Evolutionary conservation across 2,797 vertebrate species (phyloP), one percentile per base, ranked within the genome.

Genomic region (Brotula barbata): DNA sequence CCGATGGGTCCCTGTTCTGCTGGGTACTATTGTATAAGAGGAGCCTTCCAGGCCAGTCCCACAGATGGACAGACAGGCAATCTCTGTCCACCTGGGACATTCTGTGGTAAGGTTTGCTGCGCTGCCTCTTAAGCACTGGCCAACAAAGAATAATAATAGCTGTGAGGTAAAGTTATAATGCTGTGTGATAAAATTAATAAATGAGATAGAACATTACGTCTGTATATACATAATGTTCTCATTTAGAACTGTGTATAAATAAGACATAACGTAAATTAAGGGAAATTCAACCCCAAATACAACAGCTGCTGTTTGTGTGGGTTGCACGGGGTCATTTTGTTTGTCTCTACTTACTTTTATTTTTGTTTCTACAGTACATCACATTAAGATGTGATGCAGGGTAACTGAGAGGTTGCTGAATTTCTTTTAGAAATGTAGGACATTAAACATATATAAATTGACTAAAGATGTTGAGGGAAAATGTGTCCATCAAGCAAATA

Each of bases 21-120:
- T 58, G 95, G 97, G 1, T 96, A 93, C 88, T 94, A 92, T 78
- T 99, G 95, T 71, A 72, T 28, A 1, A 89, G 88, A 66, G 88
- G 90, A 80, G 91, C 96, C 54, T 81, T 60, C 17, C 80, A 86
- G 39, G 85, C 93, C 19, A 90, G 85, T 65, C 95, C 95, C 64
- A 87, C 65, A 56, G 93, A 96, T 58, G 88, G 88, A 3, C 68
- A 89, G 48, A 94, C 92, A 3, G 96, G 96, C 49, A 89, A 79
- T 48, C 66, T 94, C 73, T 98, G 95, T 31, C 94, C 95, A 3
- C 75, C 64, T 20, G 96, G 95, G 54, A 89, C 90, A 14, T 96
- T 91, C 74, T 99, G 95, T 80, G 76, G 93, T 98, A 85, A 91
- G 87, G 84, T 48, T 21, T 33, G 43, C 54, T 74, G 53, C 73